Evolutionary conservation across 1,140 invertebrate species (phyloP).

Genomic region (Papilio glaucus): DNA sequence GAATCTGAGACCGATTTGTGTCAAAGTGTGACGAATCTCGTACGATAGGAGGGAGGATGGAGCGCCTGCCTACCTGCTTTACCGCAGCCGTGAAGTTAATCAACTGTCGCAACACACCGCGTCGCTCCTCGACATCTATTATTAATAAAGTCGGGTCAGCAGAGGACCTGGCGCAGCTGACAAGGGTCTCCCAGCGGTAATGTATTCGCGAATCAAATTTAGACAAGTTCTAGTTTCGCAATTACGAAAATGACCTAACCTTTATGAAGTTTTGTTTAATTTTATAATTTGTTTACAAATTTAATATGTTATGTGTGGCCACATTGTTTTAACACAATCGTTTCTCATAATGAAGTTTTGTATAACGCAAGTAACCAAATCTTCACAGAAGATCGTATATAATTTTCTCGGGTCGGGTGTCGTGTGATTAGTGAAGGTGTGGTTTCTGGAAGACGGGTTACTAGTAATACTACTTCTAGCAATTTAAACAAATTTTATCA

Average conservation of each 20-base stretch:
- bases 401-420: too few species aligned
- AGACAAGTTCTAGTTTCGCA: background rate
- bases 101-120: slow-evolving; percentile 20
- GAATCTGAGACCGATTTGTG: too few species aligned
- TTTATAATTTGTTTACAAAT: background rate
- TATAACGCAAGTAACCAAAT: too few species aligned
- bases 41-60: too few species aligned
- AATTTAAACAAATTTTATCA: too few species aligned
- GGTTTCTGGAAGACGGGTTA: too few species aligned
- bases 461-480: too few species aligned
- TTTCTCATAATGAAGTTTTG: too few species aligned
- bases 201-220: background rate
- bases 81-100: background rate
- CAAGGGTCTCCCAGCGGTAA: background rate
- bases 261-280: background rate
- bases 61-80: background rate
- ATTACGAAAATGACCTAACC: background rate
- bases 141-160: background rate
- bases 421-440: too few species aligned
- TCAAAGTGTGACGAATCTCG: slow-evolving; percentile 37
- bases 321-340: too few species aligned
- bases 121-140: background rate
- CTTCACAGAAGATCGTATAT: too few species aligned
- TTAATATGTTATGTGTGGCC: too few species aligned
- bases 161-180: background rate